Conservation (phyloP, 2,797 vertebrate genomes). For the Babyrousa celebensis region DNA sequence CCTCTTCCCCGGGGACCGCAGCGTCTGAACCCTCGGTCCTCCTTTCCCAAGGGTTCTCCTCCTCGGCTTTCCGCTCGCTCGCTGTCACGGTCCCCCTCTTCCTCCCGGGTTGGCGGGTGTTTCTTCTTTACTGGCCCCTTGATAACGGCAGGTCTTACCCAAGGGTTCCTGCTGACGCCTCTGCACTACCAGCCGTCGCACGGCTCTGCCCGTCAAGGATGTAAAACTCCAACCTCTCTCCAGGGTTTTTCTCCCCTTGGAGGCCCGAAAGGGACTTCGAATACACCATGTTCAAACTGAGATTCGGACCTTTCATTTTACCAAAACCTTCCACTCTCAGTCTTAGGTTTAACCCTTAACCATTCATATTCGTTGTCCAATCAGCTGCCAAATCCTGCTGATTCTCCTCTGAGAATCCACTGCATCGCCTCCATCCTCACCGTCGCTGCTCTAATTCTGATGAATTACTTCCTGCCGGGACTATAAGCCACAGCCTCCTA, state of each 20-base stretch:
- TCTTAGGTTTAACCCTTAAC: background rate
- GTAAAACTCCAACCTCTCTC: conserved; percentile 18
- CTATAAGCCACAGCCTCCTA: background rate
- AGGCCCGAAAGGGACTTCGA: background rate
- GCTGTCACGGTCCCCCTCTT: background rate
- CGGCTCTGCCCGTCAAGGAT: background rate
- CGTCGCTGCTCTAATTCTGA: background rate
- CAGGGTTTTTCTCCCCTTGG: background rate
- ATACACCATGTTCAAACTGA: conserved; percentile 45
- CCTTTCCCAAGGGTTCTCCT: conserved; percentile 44
- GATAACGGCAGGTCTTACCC: background rate
- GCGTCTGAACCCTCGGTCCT: background rate
- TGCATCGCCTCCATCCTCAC: background rate
- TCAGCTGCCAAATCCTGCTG: background rate
- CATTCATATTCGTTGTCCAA: background rate
- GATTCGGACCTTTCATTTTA: conserved; percentile 3
- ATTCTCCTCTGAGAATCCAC: background rate
- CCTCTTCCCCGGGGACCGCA: background rate
- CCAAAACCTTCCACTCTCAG: background rate
- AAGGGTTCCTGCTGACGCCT: background rate
- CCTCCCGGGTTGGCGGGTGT: background rate
- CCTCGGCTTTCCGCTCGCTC: background rate
- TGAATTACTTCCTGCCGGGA: background rate
- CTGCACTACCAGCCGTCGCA: background rate
- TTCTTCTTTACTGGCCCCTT: background rate